A percentile compares a stretch with the other conserved stretches of the same genome.
phyloP scores from a whole-genome alignment of 2,113 vertebrate species.

The Siniperca knerii region DNA sequence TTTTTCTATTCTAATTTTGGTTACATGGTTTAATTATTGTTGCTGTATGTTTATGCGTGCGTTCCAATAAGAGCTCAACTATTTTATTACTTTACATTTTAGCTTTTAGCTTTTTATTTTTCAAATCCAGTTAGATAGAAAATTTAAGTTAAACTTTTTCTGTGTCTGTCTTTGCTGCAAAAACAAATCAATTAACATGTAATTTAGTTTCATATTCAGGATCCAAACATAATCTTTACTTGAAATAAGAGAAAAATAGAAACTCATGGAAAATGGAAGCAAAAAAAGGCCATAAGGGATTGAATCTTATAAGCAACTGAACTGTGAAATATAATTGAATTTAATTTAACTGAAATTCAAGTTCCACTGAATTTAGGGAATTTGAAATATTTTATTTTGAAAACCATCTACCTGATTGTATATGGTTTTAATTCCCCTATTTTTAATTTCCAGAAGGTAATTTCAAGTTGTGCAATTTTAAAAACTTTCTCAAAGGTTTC shows the following conservation, averaged over 20 bases:
- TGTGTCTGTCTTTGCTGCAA: not conserved
- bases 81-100: not conserved
- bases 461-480: not conserved
- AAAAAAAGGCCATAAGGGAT: not conserved
- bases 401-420: not conserved
- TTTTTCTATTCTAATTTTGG: conserved; percentile 28
- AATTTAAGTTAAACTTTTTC: not conserved
- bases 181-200: not conserved
- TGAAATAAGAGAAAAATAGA: not conserved
- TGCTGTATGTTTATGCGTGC: not conserved
- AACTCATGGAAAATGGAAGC: not conserved
- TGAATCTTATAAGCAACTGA: not conserved
- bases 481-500: not conserved
- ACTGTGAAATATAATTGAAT: not conserved
- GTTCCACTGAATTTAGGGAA: not conserved
- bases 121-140: not conserved
- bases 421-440: not conserved
- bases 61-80: not conserved
- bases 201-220: not conserved
- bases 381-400: not conserved
- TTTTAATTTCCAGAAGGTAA: not conserved
- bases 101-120: not conserved
- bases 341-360: not conserved
- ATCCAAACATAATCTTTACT: not conserved
- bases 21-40: not conserved